Percentiles rank a stretch among this genome's conserved stretches.
Evolutionary conservation across 2,113 vertebrate genomes (phyloP).

Genomic region (Crotophaga sulcirostris): DNA sequence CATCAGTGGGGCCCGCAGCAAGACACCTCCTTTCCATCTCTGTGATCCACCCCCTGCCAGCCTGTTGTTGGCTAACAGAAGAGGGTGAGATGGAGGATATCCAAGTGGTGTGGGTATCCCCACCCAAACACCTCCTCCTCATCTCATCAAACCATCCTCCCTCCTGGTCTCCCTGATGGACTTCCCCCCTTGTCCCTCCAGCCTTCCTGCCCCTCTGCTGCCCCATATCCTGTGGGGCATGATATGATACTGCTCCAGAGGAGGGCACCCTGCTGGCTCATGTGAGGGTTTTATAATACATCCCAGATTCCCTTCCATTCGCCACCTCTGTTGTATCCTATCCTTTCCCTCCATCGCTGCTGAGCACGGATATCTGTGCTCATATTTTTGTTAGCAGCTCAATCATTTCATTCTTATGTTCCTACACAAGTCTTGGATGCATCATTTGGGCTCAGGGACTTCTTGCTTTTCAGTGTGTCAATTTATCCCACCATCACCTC

Average conservation of each 20-base stretch:
- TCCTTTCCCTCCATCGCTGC: neutral
- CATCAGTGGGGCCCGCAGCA: neutral
- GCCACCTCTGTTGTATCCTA: neutral
- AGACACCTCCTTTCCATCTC: neutral
- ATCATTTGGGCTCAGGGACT: neutral
- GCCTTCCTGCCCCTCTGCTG: neutral
- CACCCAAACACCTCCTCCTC: neutral
- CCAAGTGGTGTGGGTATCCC: neutral
- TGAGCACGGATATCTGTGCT: neutral
- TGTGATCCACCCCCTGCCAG: neutral
- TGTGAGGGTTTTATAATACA: neutral
- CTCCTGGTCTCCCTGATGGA: neutral
- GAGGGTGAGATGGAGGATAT: neutral
- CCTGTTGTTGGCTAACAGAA: neutral
- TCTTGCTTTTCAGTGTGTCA: neutral
- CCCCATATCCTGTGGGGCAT: neutral
- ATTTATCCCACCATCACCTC: neutral
- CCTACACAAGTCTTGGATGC: slow-evolving; percentile 25
- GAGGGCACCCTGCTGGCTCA: neutral
- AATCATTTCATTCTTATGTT: slow-evolving; percentile 2
- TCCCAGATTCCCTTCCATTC: neutral
- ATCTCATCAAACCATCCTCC: neutral
- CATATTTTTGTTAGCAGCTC: slow-evolving; percentile 5
- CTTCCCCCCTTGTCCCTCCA: neutral
- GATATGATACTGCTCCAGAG: neutral